Percentiles rank a stretch among this genome's conserved stretches.
These are phyloP conservation scores for Ceratosolen fusciceps DNA, from an alignment of 1,140 invertebrate species.

Conservation along the genomic window DNA sequence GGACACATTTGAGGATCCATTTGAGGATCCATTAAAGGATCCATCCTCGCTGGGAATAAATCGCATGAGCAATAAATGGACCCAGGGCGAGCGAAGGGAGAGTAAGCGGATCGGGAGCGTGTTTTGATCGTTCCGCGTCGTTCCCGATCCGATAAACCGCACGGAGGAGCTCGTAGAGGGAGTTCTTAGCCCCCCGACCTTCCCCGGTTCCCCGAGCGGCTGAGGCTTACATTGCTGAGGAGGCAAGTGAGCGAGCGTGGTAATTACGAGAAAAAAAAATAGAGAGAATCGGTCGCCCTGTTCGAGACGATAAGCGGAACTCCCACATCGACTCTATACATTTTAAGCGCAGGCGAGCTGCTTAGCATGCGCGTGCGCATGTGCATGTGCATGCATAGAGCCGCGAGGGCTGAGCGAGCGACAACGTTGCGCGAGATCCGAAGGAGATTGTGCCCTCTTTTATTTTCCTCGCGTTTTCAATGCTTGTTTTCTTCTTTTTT, in stretches of 20 bases:
- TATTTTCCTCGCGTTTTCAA: background rate
- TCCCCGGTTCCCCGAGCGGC: no score
- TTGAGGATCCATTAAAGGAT: background rate
- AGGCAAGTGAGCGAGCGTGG: background rate
- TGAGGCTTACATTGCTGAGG: background rate
- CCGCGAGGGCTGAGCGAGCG: background rate
- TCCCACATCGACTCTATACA: background rate
- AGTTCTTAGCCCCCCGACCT: no score
- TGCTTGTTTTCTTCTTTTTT: no score
- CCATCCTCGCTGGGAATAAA: background rate
- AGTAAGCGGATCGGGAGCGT: background rate
- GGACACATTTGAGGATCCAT: background rate
- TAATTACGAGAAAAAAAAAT: conserved; percentile 36
- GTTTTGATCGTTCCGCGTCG: background rate
- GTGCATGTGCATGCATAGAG: background rate
- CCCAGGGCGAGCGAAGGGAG: conserved; percentile 3
- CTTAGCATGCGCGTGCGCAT: background rate
- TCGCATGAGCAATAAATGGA: background rate
- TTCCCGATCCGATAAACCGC: background rate
- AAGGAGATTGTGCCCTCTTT: conserved; percentile 22
- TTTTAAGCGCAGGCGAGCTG: background rate
- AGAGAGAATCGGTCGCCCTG: conserved; percentile 23
- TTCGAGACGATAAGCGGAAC: conserved; percentile 26
- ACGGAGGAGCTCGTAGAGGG: background rate
- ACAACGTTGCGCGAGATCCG: background rate